A percentile compares a stretch with the other conserved stretches of the same genome.
phyloP scores from a whole-genome alignment of 2,888 invertebrate genomes.

The Trichogramma dendrolimi region DNA sequence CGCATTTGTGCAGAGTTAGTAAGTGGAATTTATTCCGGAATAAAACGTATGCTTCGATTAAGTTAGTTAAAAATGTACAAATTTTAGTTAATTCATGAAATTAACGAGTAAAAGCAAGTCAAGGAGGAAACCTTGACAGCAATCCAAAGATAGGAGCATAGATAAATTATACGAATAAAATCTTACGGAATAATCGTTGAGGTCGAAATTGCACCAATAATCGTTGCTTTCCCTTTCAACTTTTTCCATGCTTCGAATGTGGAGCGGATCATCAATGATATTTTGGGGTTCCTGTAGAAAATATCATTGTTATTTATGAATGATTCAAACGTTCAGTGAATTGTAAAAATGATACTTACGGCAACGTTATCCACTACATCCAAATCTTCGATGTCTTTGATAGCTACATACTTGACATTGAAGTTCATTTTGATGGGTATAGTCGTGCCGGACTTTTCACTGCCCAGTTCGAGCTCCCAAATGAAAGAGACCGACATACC shows the following conservation, averaged over 20 bases:
- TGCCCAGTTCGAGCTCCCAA: conserved; percentile 65
- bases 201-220: conserved; percentile 68
- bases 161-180: not conserved
- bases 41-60: too few relatives aligned
- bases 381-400: conserved; percentile 44
- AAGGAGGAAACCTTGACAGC: too few relatives aligned
- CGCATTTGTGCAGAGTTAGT: too few relatives aligned
- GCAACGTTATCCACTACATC: conserved; percentile 31
- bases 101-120: too few relatives aligned
- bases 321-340: not conserved
- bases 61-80: too few relatives aligned
- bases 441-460: conserved; percentile 48
- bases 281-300: conserved; percentile 8
- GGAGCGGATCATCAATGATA: conserved; percentile 48
- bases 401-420: conserved; percentile 57
- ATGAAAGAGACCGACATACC: conserved; percentile 75
- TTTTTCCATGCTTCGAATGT: conserved; percentile 54
- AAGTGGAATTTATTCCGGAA: too few relatives aligned
- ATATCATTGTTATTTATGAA: not conserved
- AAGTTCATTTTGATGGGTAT: conserved; percentile 62
- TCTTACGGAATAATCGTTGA: conserved; percentile 73
- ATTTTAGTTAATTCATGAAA: too few relatives aligned
- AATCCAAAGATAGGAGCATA: too few relatives aligned
- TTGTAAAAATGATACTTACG: not conserved
- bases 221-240: conserved; percentile 43